These are phyloP conservation scores for Arctia plantaginis DNA, from an alignment of 2,888 invertebrate species.

Conservation along the genomic window DNA sequence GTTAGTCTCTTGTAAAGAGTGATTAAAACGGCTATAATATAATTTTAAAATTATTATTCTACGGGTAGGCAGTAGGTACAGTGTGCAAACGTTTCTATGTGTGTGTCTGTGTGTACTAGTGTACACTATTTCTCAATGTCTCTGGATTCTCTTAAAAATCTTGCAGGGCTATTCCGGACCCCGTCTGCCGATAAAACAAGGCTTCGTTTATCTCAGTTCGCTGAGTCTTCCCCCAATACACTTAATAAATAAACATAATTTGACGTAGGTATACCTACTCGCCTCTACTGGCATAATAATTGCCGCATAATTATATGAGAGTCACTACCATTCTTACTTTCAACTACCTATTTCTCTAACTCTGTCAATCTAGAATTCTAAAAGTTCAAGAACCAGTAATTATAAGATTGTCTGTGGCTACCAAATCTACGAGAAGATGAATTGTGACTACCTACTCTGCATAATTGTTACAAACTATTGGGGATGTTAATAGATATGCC, in stretches of 20 bases:
- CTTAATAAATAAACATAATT: not conserved
- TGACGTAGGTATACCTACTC: not conserved
- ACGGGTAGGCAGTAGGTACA: too few species aligned
- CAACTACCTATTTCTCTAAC: not conserved
- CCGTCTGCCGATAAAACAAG: not conserved
- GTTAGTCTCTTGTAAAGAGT: too few species aligned
- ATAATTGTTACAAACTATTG: too few species aligned
- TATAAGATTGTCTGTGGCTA: not conserved
- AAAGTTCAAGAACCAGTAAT: not conserved
- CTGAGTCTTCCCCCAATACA: not conserved
- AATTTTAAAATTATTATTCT: too few species aligned
- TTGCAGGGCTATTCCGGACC: not conserved
- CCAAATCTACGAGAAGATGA: too few species aligned
- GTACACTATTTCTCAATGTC: not conserved
- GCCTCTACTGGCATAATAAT: not conserved
- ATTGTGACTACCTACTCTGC: too few species aligned
- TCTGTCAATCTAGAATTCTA: too few species aligned
- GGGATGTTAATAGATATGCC: slow-evolving; percentile 76
- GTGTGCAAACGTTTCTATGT: too few species aligned
- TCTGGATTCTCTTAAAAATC: not conserved
- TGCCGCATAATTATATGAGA: not conserved
- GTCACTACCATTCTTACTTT: not conserved
- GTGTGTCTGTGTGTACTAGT: not conserved
- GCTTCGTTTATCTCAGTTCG: not conserved
- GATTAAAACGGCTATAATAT: too few species aligned